Evolutionary conservation across 2,888 invertebrate species (phyloP), one percentile per base, ranked within the genome.

Genomic region (Macrosiphum euphorbiae): DNA sequence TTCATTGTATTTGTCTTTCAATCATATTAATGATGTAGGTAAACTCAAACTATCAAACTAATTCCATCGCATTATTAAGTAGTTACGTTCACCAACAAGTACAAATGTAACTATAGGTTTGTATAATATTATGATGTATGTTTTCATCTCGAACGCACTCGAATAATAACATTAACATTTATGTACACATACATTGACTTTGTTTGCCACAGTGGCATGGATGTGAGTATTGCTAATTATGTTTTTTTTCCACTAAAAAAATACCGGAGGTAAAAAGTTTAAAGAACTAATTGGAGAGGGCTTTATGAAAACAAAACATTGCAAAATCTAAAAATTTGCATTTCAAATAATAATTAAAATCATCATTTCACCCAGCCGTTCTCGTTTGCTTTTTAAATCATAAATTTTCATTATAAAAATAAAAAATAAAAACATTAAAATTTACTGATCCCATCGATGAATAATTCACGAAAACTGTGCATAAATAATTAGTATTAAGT

Each of bases 381-480:
- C 28, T 86, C 91, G 35, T 47, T 47, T n/a, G 47, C n/a, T 91
- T 91, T 85, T 86, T 86, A 91, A 91, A 47, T 86, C 85, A 91
- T 58, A 86, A 11, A 58, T 91, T 91, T 91, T 47, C n/a, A 91
- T 91, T 86, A 86, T 44, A 91, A 28, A 58, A 55, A 85, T 44
- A 20, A 85, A 85, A 91, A 58, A 91, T 24, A 41, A 61, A 84
- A 86, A 91, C 86, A 91, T 85, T 44, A 58, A 86, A 91, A 86
- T 86, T 91, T 86, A 91, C 91, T 47, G 91, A 91, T 86, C 85
- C 85, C 91, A 58, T 91, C 85, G 58, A 91, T 91, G 91, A 91
- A 91, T 91, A 86, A 91, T 91, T 91, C 91, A 91, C 91, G 86
- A 91, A 86, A 91, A 91, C 91, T 86, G 58, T 35, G 91, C 58